Conservation (phyloP, 2,888 invertebrate species). For the Parascotia fuliginaria region DNA sequence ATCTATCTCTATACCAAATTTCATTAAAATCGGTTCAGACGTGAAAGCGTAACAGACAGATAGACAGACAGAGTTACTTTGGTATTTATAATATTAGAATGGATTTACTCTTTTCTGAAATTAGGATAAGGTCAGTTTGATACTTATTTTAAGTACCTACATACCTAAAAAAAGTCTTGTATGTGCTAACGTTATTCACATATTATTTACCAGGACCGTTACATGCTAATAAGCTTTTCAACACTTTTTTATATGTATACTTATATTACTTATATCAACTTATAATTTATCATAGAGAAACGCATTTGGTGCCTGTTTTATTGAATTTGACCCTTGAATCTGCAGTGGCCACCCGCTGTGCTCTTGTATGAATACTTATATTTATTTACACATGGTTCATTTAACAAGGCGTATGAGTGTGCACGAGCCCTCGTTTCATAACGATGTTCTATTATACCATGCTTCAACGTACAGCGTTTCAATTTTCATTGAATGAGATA, state of each 20-base stretch:
- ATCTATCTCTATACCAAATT: too few relatives aligned
- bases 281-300: conserved; percentile 31
- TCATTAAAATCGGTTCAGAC: too few relatives aligned
- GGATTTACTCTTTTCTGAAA: too few relatives aligned
- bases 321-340: conserved; percentile 73
- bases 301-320: conserved; percentile 63
- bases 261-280: too few relatives aligned
- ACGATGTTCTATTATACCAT: conserved; percentile 56
- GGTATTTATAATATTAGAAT: too few relatives aligned
- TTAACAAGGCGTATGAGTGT: conserved; percentile 78
- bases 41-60: too few relatives aligned
- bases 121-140: too few relatives aligned
- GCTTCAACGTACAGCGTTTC: conserved; percentile 34
- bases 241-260: conserved; percentile 21
- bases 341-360: conserved; percentile 68
- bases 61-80: too few relatives aligned
- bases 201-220: too few relatives aligned
- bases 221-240: background rate
- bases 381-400: conserved; percentile 85
- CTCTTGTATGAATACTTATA: conserved; percentile 76
- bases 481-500: conserved; percentile 22
- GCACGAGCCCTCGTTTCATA: conserved; percentile 61
- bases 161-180: too few relatives aligned
- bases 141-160: too few relatives aligned
- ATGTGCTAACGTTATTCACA: too few relatives aligned